Evolutionary conservation across 2,113 vertebrate genomes (phyloP).

Genomic region (Chionodraco myersi): DNA sequence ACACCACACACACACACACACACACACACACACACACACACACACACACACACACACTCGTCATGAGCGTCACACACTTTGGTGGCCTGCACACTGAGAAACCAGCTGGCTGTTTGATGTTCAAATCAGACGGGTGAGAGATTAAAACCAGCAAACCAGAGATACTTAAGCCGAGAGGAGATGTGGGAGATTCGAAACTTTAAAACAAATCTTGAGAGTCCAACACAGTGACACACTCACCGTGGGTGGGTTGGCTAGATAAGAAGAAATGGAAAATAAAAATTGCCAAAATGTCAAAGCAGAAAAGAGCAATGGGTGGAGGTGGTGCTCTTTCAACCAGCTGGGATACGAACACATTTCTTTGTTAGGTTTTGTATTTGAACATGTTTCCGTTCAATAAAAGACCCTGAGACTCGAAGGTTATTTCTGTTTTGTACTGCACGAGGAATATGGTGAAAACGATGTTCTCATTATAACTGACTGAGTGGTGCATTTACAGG

Average conservation of each 20-base stretch:
- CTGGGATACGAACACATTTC: not conserved
- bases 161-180: not conserved
- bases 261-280: not conserved
- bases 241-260: not conserved
- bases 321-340: not conserved
- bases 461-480: too few species aligned
- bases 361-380: not conserved
- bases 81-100: conserved; percentile 32
- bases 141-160: not conserved
- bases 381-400: too few species aligned
- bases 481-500: too few species aligned
- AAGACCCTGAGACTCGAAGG: not conserved
- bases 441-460: too few species aligned
- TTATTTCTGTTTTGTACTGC: not conserved
- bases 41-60: conserved; percentile 17
- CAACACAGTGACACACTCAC: conserved; percentile 4
- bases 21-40: not conserved
- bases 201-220: not conserved
- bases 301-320: not conserved
- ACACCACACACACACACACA: not conserved
- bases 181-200: not conserved
- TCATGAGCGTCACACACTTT: conserved; percentile 14
- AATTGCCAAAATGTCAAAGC: not conserved
- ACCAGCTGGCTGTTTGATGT: conserved; percentile 25
- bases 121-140: conserved; percentile 2